Evolutionary conservation across 1,140 invertebrate genomes (phyloP), one percentile per base, ranked within the genome.

Genomic region (Bombus ignitus): DNA sequence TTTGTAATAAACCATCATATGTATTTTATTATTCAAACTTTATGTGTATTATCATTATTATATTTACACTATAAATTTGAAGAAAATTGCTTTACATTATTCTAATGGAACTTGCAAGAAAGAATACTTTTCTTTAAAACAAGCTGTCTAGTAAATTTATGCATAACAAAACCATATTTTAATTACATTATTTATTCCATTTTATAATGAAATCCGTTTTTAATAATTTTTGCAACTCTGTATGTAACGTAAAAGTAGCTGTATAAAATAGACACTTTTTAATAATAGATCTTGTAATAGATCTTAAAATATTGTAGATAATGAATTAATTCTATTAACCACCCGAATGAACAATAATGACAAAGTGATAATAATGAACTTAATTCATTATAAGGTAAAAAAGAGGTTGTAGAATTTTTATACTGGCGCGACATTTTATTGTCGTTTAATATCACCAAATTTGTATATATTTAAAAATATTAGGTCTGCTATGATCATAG

Each of bases 331-430:
- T 47, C 28, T 12, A 39, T 47, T 78, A 47, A 62, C 32, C 15
- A 6, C 39, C 4, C 15, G 37, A n/a, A n/a, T 57, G 28, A 79
- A 71, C 22, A 70, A 71, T 71, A 72, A 53, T 76, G 32, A 32
- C 25, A 84, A 59, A 44, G 12, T 39, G 53, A 62, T 13, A 25
- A 79, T 44, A 62, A 59, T n/a, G 5, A 59, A 78, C 66, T 59
- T 59, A 79, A 57, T 72, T 47, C 22, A 12, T 47, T 76, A 44
- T 35, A 66, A 74, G 73, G 78, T 57, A 42, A 44, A 77, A 87
- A 32, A 85, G 47, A 65, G 35, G 59, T 57, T 72, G 39, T 32
- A 87, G 42, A 89, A 88, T 59, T 82, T 80, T 89, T 89, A 70
- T 88, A 86, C 70, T 79, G 62, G 68, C 28, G 66, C 37, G 75